Base-by-base conservation (phyloP, 1,140 invertebrate species). In the Theocolax elegans region DNA sequence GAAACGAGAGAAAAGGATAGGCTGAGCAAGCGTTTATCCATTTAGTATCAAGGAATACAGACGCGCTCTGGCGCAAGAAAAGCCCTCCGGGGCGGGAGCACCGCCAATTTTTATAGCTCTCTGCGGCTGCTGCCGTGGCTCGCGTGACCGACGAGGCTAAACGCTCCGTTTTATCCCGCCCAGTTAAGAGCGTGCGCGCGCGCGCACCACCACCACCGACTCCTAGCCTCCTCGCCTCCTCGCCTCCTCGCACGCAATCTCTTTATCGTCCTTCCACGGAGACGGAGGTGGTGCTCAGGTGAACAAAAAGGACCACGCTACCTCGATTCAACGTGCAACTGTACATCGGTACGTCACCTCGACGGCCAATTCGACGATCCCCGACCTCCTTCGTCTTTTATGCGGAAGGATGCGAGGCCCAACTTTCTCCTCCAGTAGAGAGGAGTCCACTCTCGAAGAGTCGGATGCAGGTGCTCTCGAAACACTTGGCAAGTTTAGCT, bases 201-300 rank as follows among this genome's bases (percentile, higher is more conserved):
- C 10, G 44, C 35, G 62, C 48, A 31, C 53, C 31, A 53, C 49
- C 48, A 15, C 31, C 35, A 19, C n/a, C n/a, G n/a, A n/a, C n/a
- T n/a, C n/a, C n/a, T n/a, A n/a, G n/a, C n/a, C n/a, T n/a, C n/a
- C n/a, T n/a, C n/a, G n/a, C n/a, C n/a, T n/a, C n/a, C n/a, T n/a
- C n/a, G n/a, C n/a, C n/a, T n/a, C n/a, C n/a, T 9, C 27, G 51
- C 46, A 64, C 48, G 62, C 48, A 27, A 64, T 49, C 13, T 64
- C 48, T 64, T 53, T 64, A 64, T 64, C 62, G 35, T 40, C 15
- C 6, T 27, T 27, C 44, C 23, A 9, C 9, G 12, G 25, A 56
- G 53, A 25, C 21, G 21, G 17, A 59, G 56, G 38, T 29, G 27
- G 19, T n/a, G n/a, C n/a, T n/a, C n/a, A 31, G 27, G 21, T 29